Percentiles rank a stretch among this genome's conserved stretches.
phyloP scores from a whole-genome alignment of 2,888 invertebrate species.

The Sminthurides aquaticus region DNA sequence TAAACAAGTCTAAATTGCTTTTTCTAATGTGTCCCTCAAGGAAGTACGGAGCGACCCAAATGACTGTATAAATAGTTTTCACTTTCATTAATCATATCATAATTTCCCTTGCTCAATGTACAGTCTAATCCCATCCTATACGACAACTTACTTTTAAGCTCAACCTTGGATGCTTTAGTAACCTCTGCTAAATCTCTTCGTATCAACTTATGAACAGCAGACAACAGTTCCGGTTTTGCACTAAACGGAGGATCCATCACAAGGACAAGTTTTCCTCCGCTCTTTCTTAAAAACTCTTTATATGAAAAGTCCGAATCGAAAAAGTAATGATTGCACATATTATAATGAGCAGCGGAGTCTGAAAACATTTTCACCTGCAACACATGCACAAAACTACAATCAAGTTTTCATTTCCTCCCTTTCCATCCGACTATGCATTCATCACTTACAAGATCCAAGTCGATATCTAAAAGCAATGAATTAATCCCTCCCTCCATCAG shows the following conservation, averaged over 20 bases:
- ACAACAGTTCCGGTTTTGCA: constrained; percentile 21
- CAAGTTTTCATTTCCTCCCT: not conserved
- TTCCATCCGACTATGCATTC: too few species aligned
- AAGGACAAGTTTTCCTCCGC: constrained; percentile 8
- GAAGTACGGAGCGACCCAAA: constrained; percentile 27
- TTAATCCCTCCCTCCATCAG: constrained; percentile 7
- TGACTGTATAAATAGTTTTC: constrained; percentile 10
- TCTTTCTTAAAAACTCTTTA: constrained; percentile 9
- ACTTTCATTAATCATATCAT: not conserved
- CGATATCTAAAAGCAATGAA: constrained; percentile 23
- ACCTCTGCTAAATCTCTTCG: constrained; percentile 6
- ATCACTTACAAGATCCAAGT: constrained; percentile 22
- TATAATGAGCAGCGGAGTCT: constrained; percentile 15
- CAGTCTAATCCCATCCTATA: not conserved
- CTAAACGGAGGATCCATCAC: constrained; percentile 27
- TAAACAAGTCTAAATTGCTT: constrained; percentile 13
- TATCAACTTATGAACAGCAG: constrained; percentile 10
- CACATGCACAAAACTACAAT: not conserved
- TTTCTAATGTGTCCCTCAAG: constrained; percentile 26
- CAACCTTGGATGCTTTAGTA: not conserved
- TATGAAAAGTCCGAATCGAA: constrained; percentile 19
- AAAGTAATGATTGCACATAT: constrained; percentile 29
- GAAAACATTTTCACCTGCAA: constrained; percentile 9
- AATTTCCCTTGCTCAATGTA: not conserved
- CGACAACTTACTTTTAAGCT: constrained; percentile 10